A percentile compares a stretch with the other conserved stretches of the same genome.
Evolutionary conservation across 2,113 vertebrate genomes (phyloP).

Genomic region (Pollachius pollachius): DNA sequence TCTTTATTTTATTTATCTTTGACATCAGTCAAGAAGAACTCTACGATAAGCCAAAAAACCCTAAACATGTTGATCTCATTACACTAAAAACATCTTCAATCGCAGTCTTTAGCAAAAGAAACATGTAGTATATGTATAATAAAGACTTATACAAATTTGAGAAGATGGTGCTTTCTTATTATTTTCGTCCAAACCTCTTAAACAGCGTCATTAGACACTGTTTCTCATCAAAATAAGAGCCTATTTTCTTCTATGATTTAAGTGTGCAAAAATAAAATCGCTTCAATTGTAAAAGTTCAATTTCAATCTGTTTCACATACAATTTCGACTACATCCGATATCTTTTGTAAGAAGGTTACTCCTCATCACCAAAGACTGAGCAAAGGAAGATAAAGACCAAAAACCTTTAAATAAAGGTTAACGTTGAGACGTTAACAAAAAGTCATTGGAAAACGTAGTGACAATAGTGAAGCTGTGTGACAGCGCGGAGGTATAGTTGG

Average conservation of each 20-base stretch:
- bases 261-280: not conserved
- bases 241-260: not conserved
- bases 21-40: slow-evolving; percentile 35
- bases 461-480: slow-evolving; percentile 10
- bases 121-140: slow-evolving; percentile 74
- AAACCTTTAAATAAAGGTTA: not conserved
- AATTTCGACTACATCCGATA: not conserved
- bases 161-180: not conserved
- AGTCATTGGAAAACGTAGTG: slow-evolving; percentile 23
- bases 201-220: not conserved
- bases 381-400: not conserved
- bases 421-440: not conserved
- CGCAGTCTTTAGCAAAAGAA: slow-evolving; percentile 55
- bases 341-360: not conserved
- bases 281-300: not conserved
- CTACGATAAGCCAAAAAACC: slow-evolving; percentile 64
- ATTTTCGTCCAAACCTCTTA: not conserved
- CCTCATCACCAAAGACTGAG: not conserved
- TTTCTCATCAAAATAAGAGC: not conserved
- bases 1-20: slow-evolving; percentile 14
- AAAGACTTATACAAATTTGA: slow-evolving; percentile 67
- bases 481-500: not conserved
- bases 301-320: not conserved
- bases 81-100: slow-evolving; percentile 62
- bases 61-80: slow-evolving; percentile 44